phyloP scores from a whole-genome alignment of 2,888 invertebrate species.

The Hedychridium roseum region DNA sequence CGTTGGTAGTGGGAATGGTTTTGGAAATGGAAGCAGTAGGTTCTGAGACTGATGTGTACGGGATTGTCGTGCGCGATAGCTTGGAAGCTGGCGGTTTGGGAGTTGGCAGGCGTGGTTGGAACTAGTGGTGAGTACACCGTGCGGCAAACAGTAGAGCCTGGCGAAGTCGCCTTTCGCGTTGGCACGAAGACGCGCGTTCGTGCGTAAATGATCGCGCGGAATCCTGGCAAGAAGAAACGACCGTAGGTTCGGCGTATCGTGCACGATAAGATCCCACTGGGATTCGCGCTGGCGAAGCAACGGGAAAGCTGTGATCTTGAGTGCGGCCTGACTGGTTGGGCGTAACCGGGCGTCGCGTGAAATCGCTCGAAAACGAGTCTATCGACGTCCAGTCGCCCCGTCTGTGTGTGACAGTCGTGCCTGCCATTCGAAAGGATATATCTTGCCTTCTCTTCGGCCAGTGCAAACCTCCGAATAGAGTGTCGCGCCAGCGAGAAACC shows the following conservation, averaged over 20 bases:
- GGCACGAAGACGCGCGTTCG: conserved; percentile 24
- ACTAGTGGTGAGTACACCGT: conserved; percentile 43
- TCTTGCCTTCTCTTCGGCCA: too few species aligned
- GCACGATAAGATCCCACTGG: too few species aligned
- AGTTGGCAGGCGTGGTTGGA: conserved; percentile 44
- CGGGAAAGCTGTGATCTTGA: conserved; percentile 23
- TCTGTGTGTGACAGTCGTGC: conserved; percentile 34
- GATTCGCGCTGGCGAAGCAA: too few species aligned
- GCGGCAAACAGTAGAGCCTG: conserved; percentile 47
- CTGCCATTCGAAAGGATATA: conserved; percentile 45
- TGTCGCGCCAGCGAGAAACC: too few species aligned
- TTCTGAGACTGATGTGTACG: too few species aligned
- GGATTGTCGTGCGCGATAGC: too few species aligned
- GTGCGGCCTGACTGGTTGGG: conserved; percentile 31
- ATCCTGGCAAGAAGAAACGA: not conserved
- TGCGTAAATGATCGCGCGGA: not conserved
- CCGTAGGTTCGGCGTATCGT: too few species aligned
- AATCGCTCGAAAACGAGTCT: conserved; percentile 33
- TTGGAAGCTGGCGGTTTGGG: too few species aligned
- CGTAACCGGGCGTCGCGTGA: conserved; percentile 37
- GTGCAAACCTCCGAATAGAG: too few species aligned
- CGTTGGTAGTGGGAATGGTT: too few species aligned
- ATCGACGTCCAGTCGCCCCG: conserved; percentile 24
- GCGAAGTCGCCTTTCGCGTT: conserved; percentile 47
- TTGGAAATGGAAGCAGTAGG: too few species aligned